Base-by-base conservation (phyloP, 2,797 vertebrate species). In the Poecilia wingei region DNA sequence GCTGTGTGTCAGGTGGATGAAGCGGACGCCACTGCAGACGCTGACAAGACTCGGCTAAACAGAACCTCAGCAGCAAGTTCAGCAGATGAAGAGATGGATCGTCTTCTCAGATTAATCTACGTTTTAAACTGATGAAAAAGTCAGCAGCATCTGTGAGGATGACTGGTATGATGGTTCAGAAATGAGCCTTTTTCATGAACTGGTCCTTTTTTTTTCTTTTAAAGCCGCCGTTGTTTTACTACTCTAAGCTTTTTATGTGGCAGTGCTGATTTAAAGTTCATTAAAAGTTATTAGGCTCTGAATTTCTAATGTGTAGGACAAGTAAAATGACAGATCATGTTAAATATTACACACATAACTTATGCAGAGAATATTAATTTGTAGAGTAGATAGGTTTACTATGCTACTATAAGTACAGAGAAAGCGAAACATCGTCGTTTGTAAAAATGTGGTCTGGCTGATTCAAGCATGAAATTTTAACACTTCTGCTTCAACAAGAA, bases 11-110 rank as follows among this genome's bases (percentile, higher is more conserved):
- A 68, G 12, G 2, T 45, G 39, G 66, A 69, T 28, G 41, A 69
- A 69, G 41, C 45, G 12, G 41, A 45, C 1, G 10, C 25, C 66
- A 45, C 14, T 16, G 25, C 18, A 43, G 70, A 68, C 59, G 49
- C 55, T 18, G 8, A 12, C 74, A 71, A 25, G 77, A 74, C 74
- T 51, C 72, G 43, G 55, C 3, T 71, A 59, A 78, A 82, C 80
- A 76, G 84, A 87, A 87, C 84, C 82, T 87, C 53, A 82, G 79
- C 83, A 78, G 79, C 79, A 77, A 41, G 10, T 43, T n/a, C 66
- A n/a, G 3, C 39, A 69, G 66, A 81, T 77, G 70, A 77, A 73
- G 39, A 73, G 75, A 92, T 46, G 75, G 70, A 87, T 71, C 76
- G 22, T 64, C 57, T 74, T 68, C 73, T 80, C 41, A n/a, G 49